Conservation (phyloP, 2,113 vertebrate genomes). For the Embiotoca jacksoni region DNA sequence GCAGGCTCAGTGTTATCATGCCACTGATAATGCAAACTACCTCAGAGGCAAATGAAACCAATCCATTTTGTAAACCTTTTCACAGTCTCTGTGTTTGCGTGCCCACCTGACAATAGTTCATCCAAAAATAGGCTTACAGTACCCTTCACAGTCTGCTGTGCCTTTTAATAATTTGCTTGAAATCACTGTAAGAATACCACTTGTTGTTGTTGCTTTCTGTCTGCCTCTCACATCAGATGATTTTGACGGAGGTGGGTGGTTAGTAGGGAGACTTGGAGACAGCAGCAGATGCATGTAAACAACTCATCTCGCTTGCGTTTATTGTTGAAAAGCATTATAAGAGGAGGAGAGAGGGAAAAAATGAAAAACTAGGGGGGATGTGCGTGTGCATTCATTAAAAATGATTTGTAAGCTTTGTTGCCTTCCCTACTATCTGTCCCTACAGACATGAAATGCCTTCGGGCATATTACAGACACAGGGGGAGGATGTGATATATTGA, state of each 20-base stretch:
- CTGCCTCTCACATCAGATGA: slow-evolving; percentile 15
- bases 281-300: slow-evolving; percentile 7
- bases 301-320: slow-evolving; percentile 18
- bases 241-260: neutral
- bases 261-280: neutral
- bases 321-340: slow-evolving; percentile 25
- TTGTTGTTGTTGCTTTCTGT: slow-evolving; percentile 24
- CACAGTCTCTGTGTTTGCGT: slow-evolving; percentile 12
- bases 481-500: slow-evolving; percentile 50
- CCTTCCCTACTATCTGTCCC: slow-evolving; percentile 58
- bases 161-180: slow-evolving; percentile 29
- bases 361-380: neutral
- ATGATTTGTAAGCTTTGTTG: slow-evolving; percentile 66
- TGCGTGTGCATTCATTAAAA: slow-evolving; percentile 71
- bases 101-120: slow-evolving; percentile 4
- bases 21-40: slow-evolving; percentile 41
- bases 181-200: slow-evolving; percentile 44
- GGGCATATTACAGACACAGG: slow-evolving; percentile 45
- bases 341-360: neutral
- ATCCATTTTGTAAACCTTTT: slow-evolving; percentile 53
- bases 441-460: slow-evolving; percentile 40
- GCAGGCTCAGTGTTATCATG: slow-evolving; percentile 41
- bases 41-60: slow-evolving; percentile 50
- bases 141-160: slow-evolving; percentile 7
- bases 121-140: slow-evolving; percentile 36